Percentiles rank a stretch among this genome's conserved stretches.
Evolutionary conservation across 2,888 invertebrate genomes (phyloP).

Genomic region (Endomychus coccineus): DNA sequence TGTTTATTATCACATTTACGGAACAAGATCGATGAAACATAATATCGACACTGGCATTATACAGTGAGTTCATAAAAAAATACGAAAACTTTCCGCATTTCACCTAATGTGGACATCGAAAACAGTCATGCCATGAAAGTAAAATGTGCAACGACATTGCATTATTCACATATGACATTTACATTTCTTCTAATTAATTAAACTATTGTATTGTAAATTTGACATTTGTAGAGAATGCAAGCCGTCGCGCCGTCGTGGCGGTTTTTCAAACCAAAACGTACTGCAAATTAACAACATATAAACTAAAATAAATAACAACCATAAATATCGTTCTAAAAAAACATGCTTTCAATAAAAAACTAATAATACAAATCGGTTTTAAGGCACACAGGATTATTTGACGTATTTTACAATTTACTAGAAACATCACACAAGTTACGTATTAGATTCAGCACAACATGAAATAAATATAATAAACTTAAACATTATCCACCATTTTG

Average conservation of each 20-base stretch:
- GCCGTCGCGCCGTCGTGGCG: slow-evolving; percentile 8
- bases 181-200: slow-evolving; percentile 18
- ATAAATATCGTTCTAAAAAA: slow-evolving; percentile 37
- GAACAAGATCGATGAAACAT: slow-evolving; percentile 33
- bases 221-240: slow-evolving; percentile 22
- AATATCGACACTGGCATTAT: slow-evolving; percentile 33
- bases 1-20: slow-evolving; percentile 44
- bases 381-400: slow-evolving; percentile 29
- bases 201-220: slow-evolving; percentile 17
- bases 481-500: slow-evolving; percentile 26
- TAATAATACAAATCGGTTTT: slow-evolving; percentile 19
- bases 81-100: no score
- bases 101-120: no score
- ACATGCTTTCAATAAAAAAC: slow-evolving; percentile 36
- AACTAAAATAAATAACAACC: slow-evolving; percentile 38
- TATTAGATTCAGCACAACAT: no score
- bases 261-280: slow-evolving; percentile 28
- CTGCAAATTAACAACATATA: slow-evolving; percentile 34
- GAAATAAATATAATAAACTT: slow-evolving; percentile 22
- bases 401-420: slow-evolving; percentile 25
- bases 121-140: slow-evolving; percentile 24
- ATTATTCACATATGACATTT: slow-evolving; percentile 23
- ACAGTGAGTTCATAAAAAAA: slow-evolving; percentile 21
- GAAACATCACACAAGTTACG: slow-evolving; percentile 17
- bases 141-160: slow-evolving; percentile 13